Evolutionary conservation across 2,113 vertebrate species (phyloP).

Genomic region (Nanger granti): DNA sequence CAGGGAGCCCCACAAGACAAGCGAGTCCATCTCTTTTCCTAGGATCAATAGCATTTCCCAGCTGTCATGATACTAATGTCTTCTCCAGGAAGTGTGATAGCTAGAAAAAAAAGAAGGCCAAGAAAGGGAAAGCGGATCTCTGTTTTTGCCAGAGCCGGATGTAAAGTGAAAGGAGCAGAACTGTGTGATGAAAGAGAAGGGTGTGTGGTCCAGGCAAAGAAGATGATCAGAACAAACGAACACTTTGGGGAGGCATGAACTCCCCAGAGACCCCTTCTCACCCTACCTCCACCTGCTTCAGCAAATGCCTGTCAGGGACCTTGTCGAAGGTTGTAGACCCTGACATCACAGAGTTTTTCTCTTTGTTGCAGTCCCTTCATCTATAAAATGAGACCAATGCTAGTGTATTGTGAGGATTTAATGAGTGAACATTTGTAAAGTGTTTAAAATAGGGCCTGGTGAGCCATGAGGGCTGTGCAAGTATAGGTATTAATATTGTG

Average conservation of each 20-base stretch:
- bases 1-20: not conserved
- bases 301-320: not conserved
- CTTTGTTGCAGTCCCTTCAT: not conserved
- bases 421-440: not conserved
- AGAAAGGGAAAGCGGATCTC: not conserved
- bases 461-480: not conserved
- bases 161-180: too few species aligned
- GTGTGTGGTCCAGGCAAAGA: not conserved
- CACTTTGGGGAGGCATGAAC: accelerated
- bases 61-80: not conserved
- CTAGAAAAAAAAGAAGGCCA: not conserved
- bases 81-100: not conserved
- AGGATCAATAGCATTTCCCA: not conserved
- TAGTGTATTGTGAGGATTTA: not conserved
- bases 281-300: not conserved
- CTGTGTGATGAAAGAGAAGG: not conserved
- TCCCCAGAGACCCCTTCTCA: not conserved
- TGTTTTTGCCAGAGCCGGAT: not conserved
- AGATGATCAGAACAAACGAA: not conserved
- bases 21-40: not conserved
- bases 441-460: not conserved
- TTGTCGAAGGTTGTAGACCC: not conserved
- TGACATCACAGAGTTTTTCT: not conserved
- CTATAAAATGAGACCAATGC: not conserved
- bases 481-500: not conserved